Evolutionary conservation across 2,888 invertebrate genomes (phyloP), one percentile per base, ranked within the genome.

Genomic region (Melanchra persicariae): DNA sequence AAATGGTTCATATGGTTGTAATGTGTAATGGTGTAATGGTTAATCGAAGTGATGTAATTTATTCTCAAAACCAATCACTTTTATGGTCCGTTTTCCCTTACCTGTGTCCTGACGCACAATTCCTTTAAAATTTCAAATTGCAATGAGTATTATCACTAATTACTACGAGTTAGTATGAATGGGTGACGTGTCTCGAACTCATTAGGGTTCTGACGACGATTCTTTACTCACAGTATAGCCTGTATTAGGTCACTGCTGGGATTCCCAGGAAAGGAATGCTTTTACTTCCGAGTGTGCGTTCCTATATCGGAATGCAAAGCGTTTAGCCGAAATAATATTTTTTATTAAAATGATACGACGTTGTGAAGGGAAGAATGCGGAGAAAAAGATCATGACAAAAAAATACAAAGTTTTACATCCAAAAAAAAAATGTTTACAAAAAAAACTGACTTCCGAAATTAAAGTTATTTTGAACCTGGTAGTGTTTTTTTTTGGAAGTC

Each of bases 261-360:
- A 74, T 71, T 71, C 19, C 62, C 45, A 54, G 12, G 1, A n/a
- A 15, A 12, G 1, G 22, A 45, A 61, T 54, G 15, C 61, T 45
- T 19, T 73, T 43, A 52, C 43, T 55, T 55, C 54, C 54, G 12
- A 64, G 0, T 2, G 30, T 64, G 17, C 24, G 8, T 4, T 40
- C 12, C 15, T 19, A 30, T 0, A 15, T 47, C 2, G 2, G n/a
- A 63, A 24, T 37, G 6, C 15, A 49, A 22, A 49, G 22, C 4
- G 22, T 9, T 10, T 10, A 3, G 49, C 30, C 30, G 30, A n/a
- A n/a, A n/a, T n/a, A n/a, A n/a, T n/a, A n/a, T n/a, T n/a, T n/a
- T n/a, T n/a, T n/a, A n/a, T n/a, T n/a, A n/a, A n/a, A n/a, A n/a
- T n/a, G n/a, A n/a, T n/a, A n/a, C n/a, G n/a, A n/a, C n/a, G n/a